phyloP scores from a whole-genome alignment of 2,113 vertebrate species.

The Ornithorhynchus anatinus region DNA sequence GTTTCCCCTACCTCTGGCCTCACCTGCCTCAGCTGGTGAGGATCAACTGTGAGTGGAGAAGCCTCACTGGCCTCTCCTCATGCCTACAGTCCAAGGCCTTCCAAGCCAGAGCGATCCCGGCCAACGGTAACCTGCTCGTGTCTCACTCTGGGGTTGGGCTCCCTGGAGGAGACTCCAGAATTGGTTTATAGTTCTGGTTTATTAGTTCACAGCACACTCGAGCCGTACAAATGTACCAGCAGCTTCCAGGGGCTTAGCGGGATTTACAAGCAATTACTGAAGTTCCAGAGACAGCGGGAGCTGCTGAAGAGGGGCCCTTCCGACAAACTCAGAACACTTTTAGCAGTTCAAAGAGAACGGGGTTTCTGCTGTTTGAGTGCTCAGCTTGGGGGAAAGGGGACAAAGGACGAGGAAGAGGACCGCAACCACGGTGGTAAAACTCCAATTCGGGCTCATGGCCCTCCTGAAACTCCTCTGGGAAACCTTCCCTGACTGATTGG shows the following conservation, averaged over 20 bases:
- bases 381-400: background rate
- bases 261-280: constrained; percentile 30
- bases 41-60: no score
- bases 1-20: no score
- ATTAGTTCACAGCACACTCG: constrained; percentile 1
- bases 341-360: no score
- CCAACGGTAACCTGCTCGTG: background rate
- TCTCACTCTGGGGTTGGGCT: background rate
- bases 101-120: background rate
- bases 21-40: no score
- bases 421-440: no score
- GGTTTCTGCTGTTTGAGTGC: accelerated
- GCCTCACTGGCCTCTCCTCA: no score
- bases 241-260: constrained; percentile 3
- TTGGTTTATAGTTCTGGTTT: background rate
- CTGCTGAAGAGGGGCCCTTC: background rate
- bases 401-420: no score
- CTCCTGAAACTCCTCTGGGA: no score
- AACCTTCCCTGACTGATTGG: no score
- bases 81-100: no score
- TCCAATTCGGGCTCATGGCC: no score
- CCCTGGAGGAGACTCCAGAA: constrained; percentile 9
- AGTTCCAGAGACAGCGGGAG: background rate
- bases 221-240: constrained; percentile 13
- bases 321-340: no score